Evolutionary conservation across 2,797 vertebrate genomes (phyloP), one percentile per base, ranked within the genome.

Genomic region (Chloroceryle inda): DNA sequence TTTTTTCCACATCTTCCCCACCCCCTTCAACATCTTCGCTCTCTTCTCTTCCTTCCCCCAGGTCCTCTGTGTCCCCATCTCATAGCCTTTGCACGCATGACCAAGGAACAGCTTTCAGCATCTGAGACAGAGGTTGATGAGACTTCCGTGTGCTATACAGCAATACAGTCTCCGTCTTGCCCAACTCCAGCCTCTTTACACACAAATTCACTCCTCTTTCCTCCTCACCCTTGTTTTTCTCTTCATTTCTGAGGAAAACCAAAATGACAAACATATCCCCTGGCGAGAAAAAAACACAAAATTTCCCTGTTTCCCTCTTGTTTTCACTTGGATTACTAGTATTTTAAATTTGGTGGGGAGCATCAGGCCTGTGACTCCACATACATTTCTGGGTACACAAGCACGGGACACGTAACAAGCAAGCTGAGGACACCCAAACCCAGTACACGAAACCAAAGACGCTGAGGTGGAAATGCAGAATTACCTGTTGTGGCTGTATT

Each of bases 11-110:
- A 8, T 47, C 17, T 73, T 47, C 35, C 63, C 72, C 82, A 37
- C 31, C 72, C 59, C 81, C 89, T 72, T 62, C 78, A 27, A 68
- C 67, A 63, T 64, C 37, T 69, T 91, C 0, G 0, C 47, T 86
- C 40, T 72, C 82, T 71, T 86, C 81, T 55, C 75, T 63, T 85
- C 88, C 49, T 89, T 76, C 79, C 92, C 64, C 45, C 77, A 47
- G 90, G 96, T 96, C 78, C 79, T 96, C 91, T 78, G 84, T 92
- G 81, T 75, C 81, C 75, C 86, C 64, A 42, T 66, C 94, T 92
- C 82, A 12, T 64, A 78, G 33, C 45, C 85, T 92, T 85, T 84
- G 83, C 85, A 55, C 21, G 66, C 85, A 89, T 84, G 89, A 74
- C 58, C 61, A 93, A 87, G 83, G 75, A 86, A 62, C 90, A 61